Conservation (phyloP, 2,888 invertebrate species). For the Mythimna albipuncta region DNA sequence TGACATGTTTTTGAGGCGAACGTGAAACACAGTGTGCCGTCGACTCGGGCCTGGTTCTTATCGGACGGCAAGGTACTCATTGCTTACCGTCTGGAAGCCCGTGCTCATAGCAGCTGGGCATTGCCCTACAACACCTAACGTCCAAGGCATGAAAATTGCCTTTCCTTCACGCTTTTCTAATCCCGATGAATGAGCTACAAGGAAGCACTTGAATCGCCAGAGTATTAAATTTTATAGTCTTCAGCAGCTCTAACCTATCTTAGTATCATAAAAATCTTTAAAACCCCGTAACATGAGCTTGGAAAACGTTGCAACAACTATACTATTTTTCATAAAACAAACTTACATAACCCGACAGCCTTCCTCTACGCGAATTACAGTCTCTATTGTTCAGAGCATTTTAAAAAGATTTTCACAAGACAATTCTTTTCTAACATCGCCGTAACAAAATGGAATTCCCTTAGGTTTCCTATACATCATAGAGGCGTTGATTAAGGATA, state of each 20-base stretch:
- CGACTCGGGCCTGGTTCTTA: too few relatives aligned
- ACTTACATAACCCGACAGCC: constrained; percentile 28
- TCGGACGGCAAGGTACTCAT: too few relatives aligned
- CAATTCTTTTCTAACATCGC: constrained; percentile 18
- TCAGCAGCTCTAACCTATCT: constrained; percentile 5
- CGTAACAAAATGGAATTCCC: constrained; percentile 29
- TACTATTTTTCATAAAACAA: constrained; percentile 34
- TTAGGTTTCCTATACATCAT: constrained; percentile 36
- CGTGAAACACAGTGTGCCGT: too few relatives aligned
- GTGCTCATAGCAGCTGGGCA: too few relatives aligned
- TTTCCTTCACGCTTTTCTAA: too few relatives aligned
- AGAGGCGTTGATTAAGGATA: constrained; percentile 44
- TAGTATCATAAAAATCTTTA: constrained; percentile 27
- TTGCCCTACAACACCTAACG: too few relatives aligned
- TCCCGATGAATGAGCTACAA: neutral
- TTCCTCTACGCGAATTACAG: constrained; percentile 26
- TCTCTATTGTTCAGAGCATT: constrained; percentile 32
- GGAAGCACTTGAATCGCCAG: neutral
- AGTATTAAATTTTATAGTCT: neutral
- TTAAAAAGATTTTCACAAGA: constrained; percentile 48
- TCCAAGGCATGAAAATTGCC: too few relatives aligned
- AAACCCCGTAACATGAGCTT: constrained; percentile 18
- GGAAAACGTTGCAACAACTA: constrained; percentile 12
- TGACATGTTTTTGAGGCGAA: too few relatives aligned
- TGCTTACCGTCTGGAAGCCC: too few relatives aligned